Base-by-base conservation (phyloP, 2,113 vertebrate genomes). In the Microcebus murinus region DNA sequence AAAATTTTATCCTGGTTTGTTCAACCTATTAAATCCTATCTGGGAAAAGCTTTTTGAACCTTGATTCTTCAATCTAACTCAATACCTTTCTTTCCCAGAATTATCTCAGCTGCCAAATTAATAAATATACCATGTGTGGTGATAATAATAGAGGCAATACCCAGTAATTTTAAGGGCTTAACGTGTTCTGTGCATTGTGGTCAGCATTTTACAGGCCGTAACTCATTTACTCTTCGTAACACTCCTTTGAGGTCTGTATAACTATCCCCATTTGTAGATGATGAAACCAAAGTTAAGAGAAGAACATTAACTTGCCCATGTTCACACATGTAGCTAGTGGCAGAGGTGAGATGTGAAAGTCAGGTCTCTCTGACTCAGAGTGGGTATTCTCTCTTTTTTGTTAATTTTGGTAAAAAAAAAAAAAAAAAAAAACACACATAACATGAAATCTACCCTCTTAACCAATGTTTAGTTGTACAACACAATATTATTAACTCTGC, bases 51-150 rank as follows among this genome's bases (percentile, higher is more conserved):
- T 8, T 95, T 79, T 34, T 52, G 21, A 86, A 73, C 2, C 14
- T 90, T 76, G 45, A 71, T 88, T 92, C 68, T 93, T 89, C 55
- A 73, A 65, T 55, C 57, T 77, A 59, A 45, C 52, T 67, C 82
- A 73, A 31, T 39, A 61, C 2, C 36, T 81, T 14, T 36, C 15
- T 57, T 91, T 85, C 68, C 9, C 39, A 55, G 74, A 91, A 82
- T 36, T 65, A 74, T 36, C 59, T 91, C 67, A 42, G 14, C 59
- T 55, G 14, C 73, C 57, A 67, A 70, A 61, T 86, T 55, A 73
- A 61, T 45, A 63, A 71, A 27, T 31, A 76, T 2, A 18, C 25
- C 27, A 23, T 57, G 76, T 65, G 8, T 1, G 4, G 55, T 50
- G 83, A 61, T 39, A 68, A 39, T 67, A 84, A 90, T n/a, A 42